phyloP scores from a whole-genome alignment of 1,140 invertebrate species.

The Cylas formicarius region DNA sequence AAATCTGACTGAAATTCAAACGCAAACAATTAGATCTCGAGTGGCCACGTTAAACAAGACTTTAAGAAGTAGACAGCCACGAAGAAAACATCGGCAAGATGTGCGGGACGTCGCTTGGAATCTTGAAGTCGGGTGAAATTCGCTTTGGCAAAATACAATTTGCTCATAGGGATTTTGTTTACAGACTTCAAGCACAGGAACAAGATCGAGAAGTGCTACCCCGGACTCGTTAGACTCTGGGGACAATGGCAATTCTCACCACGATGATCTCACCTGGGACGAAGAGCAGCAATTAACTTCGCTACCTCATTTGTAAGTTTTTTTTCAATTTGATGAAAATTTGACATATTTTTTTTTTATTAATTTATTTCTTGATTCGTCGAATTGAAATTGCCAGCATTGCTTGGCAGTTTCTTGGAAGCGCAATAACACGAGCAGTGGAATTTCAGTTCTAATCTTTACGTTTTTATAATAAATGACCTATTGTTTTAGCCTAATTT shows the following conservation, averaged over 20 bases:
- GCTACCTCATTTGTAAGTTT: conserved; percentile 34
- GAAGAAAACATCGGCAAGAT: conserved; percentile 55
- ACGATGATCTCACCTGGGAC: conserved; percentile 36
- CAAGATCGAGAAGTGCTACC: conserved; percentile 77
- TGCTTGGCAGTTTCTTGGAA: too few species aligned
- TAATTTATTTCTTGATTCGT: too few species aligned
- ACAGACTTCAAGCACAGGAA: conserved; percentile 58
- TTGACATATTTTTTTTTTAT: too few species aligned
- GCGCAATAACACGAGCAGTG: too few species aligned
- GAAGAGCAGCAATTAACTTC: conserved; percentile 34
- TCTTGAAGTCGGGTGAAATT: conserved; percentile 58
- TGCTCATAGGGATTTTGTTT: conserved; percentile 12
- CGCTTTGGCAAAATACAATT: conserved; percentile 1
- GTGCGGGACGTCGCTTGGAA: conserved; percentile 73
- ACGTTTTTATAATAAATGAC: too few species aligned
- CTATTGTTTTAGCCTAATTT: too few species aligned
- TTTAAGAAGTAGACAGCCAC: conserved; percentile 58
- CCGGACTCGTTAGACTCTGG: conserved; percentile 74
- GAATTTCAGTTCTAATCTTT: too few species aligned
- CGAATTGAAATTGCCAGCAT: too few species aligned
- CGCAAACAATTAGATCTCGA: conserved; percentile 67
- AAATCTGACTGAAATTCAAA: conserved; percentile 56
- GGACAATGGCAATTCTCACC: conserved; percentile 27
- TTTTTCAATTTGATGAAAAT: conserved; percentile 12
- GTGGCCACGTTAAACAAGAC: conserved; percentile 72